A percentile compares a stretch with the other conserved stretches of the same genome.
Conservation (phyloP, 2,888 invertebrate species). For the Cactoblastis cactorum region DNA sequence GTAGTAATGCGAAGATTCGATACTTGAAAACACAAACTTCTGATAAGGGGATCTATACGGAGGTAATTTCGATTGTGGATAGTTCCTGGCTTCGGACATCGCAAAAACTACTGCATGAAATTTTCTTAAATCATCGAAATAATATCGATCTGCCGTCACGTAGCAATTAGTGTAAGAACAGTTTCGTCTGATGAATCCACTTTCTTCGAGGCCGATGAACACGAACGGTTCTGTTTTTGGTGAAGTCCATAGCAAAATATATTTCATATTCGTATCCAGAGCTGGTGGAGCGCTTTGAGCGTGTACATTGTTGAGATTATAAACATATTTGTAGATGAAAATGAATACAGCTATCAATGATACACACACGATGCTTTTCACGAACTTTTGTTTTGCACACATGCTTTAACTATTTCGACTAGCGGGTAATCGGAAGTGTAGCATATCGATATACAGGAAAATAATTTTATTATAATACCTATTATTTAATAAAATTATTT, state of each 20-base stretch:
- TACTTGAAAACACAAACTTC: slow-evolving; percentile 37
- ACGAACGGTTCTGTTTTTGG: slow-evolving; percentile 36
- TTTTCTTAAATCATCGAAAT: slow-evolving; percentile 25
- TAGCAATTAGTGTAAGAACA: slow-evolving; percentile 39
- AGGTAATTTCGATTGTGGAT: slow-evolving; percentile 20
- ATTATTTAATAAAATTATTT: no score
- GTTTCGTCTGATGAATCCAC: slow-evolving; percentile 37
- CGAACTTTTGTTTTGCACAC: neutral
- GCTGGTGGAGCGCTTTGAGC: neutral
- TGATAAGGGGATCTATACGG: slow-evolving; percentile 30
- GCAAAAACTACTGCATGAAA: slow-evolving; percentile 41
- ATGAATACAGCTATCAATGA: neutral
- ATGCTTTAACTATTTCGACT: neutral
- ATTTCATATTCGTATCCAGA: slow-evolving; percentile 27
- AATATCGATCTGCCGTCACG: slow-evolving; percentile 31
- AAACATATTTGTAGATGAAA: neutral
- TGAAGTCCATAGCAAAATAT: slow-evolving; percentile 50
- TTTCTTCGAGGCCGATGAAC: slow-evolving; percentile 36
- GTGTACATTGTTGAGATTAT: neutral
- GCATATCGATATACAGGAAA: no score
- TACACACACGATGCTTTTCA: neutral
- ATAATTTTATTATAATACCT: no score
- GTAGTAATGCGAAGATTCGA: slow-evolving; percentile 43
- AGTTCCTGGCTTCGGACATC: slow-evolving; percentile 32
- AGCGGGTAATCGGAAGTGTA: no score